Conservation (phyloP, 2,888 invertebrate species). For the Ptilodon capucinus region DNA sequence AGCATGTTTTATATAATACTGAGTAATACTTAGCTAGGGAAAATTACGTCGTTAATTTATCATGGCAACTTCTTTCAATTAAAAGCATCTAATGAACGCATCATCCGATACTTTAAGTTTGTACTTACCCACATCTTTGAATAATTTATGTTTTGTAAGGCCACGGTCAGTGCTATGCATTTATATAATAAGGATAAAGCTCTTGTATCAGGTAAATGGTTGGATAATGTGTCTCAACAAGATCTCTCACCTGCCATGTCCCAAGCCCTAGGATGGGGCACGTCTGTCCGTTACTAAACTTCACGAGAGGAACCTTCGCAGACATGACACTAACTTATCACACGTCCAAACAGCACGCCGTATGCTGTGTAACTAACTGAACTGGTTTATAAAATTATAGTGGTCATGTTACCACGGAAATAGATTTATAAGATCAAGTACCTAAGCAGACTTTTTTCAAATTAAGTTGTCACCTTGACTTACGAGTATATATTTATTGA, state of each 20-base stretch:
- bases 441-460: not conserved
- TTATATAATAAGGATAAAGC: not conserved
- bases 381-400: not conserved
- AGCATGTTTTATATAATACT: no score
- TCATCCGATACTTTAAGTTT: no score
- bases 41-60: no score
- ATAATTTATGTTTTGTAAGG: not conserved
- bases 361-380: not conserved
- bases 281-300: conserved; percentile 73
- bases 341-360: not conserved
- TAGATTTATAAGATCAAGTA: not conserved
- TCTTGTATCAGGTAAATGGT: not conserved
- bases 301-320: conserved; percentile 50
- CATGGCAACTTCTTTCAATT: no score
- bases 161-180: not conserved
- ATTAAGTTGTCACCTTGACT: no score
- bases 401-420: not conserved
- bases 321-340: conserved; percentile 15
- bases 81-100: no score
- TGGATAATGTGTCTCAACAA: not conserved
- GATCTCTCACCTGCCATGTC: conserved; percentile 80
- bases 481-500: no score
- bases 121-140: no score
- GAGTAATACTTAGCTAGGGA: no score
- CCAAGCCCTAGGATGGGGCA: conserved; percentile 83